Evolutionary conservation across 2,888 invertebrate species (phyloP).

Genomic region (Xanthia togata): DNA sequence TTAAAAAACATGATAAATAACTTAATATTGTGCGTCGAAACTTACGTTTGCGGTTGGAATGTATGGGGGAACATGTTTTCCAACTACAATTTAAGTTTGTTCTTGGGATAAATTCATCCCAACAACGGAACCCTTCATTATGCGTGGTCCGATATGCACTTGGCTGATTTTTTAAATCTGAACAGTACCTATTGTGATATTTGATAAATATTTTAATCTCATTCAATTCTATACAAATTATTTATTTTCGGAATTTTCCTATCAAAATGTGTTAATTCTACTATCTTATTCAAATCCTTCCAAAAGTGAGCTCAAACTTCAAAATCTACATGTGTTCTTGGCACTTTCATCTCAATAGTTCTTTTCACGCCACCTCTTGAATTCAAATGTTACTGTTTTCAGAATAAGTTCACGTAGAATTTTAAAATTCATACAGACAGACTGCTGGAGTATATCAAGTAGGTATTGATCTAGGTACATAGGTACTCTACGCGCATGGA

Average conservation of each 20-base stretch:
- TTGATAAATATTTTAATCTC: not conserved
- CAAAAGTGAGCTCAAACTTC: conserved; percentile 7
- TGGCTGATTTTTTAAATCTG: not conserved
- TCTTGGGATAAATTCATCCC: no score
- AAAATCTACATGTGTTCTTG: conserved; percentile 39
- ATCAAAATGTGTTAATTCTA: conserved; percentile 15
- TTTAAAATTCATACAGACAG: conserved; percentile 58
- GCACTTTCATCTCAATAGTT: conserved; percentile 46
- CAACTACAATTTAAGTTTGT: no score
- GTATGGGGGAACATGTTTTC: no score
- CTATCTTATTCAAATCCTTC: conserved; percentile 14
- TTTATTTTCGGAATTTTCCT: not conserved
- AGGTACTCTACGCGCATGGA: conserved; percentile 29
- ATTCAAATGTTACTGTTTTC: conserved; percentile 58
- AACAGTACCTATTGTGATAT: not conserved
- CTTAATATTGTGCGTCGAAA: no score
- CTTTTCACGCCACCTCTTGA: conserved; percentile 50
- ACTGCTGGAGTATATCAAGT: conserved; percentile 40
- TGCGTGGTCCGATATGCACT: no score
- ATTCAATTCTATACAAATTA: not conserved
- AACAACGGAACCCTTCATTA: no score
- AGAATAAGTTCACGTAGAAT: conserved; percentile 60
- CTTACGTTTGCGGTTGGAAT: no score
- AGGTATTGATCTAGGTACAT: conserved; percentile 30
- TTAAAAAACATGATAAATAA: no score